A percentile compares a stretch with the other conserved stretches of the same genome.
phyloP scores from a whole-genome alignment of 35 echinoderm and acorn worm species.

The Amphiura filiformis region DNA sequence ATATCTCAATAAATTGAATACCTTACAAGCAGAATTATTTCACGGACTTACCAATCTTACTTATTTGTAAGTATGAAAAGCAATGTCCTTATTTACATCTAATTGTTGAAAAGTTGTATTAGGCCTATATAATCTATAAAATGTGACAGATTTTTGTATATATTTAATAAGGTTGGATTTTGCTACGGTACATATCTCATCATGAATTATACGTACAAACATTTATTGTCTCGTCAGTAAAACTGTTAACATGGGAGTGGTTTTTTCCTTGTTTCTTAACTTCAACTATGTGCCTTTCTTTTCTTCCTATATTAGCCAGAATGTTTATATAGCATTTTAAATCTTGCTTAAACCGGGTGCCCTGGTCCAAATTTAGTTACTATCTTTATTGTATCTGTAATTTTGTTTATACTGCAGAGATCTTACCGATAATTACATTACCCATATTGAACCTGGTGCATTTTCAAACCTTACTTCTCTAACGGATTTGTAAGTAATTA shows the following conservation, averaged over 20 bases:
- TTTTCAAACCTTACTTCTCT: slow-evolving; percentile 9
- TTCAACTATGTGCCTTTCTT: too few relatives aligned
- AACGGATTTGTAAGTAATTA: slow-evolving; percentile 21
- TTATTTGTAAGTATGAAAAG: slow-evolving; percentile 18
- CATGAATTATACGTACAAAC: background rate
- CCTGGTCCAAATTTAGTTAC: too few relatives aligned
- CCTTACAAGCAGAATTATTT: background rate
- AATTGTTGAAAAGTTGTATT: background rate
- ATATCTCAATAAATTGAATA: background rate
- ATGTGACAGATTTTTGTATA: background rate
- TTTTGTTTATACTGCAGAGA: slow-evolving; percentile 10
- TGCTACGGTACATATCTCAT: background rate
- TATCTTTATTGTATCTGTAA: background rate
- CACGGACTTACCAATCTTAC: background rate
- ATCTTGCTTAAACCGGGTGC: too few relatives aligned
- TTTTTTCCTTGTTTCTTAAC: too few relatives aligned
- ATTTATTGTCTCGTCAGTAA: background rate
- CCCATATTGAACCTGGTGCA: slow-evolving; percentile 9
- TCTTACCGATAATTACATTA: slow-evolving; percentile 18
- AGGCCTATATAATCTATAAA: background rate
- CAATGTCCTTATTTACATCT: background rate
- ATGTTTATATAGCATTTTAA: too few relatives aligned
- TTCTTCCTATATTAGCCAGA: too few relatives aligned
- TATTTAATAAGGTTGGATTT: background rate
- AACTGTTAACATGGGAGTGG: background rate